Conservation (phyloP, 2,888 invertebrate species). For the Herminia tarsipennalis region DNA sequence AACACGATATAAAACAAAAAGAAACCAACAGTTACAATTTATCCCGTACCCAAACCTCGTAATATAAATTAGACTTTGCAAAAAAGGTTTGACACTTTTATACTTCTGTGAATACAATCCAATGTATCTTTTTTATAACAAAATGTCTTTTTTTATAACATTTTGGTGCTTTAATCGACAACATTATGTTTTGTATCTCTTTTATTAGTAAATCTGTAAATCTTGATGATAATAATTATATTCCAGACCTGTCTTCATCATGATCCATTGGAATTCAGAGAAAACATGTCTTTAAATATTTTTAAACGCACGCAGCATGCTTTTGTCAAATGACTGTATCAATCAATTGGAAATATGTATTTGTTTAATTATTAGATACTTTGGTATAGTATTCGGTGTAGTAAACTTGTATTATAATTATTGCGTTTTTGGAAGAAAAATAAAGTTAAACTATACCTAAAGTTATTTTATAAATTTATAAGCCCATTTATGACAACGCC, state of each 20-base stretch:
- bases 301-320: too few relatives aligned
- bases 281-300: too few relatives aligned
- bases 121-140: constrained; percentile 2
- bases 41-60: constrained; percentile 16
- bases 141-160: constrained; percentile 3
- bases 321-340: too few relatives aligned
- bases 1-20: constrained; percentile 4
- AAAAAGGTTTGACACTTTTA: constrained; percentile 31
- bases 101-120: constrained; percentile 14
- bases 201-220: too few relatives aligned
- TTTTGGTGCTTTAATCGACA: constrained; percentile 12
- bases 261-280: too few relatives aligned
- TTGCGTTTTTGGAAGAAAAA: too few relatives aligned
- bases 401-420: too few relatives aligned
- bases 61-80: constrained; percentile 23
- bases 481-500: too few relatives aligned
- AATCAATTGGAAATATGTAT: background rate
- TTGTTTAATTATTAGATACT: background rate
- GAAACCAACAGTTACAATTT: constrained; percentile 17
- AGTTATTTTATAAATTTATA: too few relatives aligned
- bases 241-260: constrained; percentile 17
- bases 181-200: constrained; percentile 3
- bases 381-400: background rate
- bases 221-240: constrained; percentile 22
- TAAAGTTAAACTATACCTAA: too few relatives aligned